phyloP scores from a whole-genome alignment of 1,140 invertebrate genomes.

The Popillia japonica region DNA sequence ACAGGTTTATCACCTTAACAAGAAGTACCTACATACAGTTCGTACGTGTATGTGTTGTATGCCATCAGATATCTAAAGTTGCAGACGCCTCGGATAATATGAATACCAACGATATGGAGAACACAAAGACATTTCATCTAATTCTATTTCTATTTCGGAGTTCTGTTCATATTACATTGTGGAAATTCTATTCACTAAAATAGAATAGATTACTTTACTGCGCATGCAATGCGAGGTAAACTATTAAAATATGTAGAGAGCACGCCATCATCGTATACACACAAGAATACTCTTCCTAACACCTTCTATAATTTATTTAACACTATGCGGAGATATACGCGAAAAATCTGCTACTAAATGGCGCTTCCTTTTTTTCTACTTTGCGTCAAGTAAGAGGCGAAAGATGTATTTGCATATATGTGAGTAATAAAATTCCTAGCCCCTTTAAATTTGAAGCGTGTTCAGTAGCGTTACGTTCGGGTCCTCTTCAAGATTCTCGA shows the following conservation, averaged over 20 bases:
- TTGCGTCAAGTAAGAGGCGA: neutral
- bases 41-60: neutral
- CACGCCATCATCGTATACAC: neutral
- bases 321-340: neutral
- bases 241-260: slow-evolving; percentile 1
- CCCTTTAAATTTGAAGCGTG: neutral
- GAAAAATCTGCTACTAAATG: slow-evolving; percentile 32
- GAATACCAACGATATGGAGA: neutral
- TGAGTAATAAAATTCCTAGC: slow-evolving; percentile 17
- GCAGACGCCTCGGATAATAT: neutral
- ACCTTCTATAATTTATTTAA: slow-evolving; percentile 7
- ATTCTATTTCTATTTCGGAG: no score
- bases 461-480: neutral
- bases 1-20: slow-evolving; percentile 15
- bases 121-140: no score
- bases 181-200: no score
- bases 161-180: no score
- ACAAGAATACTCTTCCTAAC: neutral
- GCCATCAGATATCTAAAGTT: neutral
- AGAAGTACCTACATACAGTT: neutral
- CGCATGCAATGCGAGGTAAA: neutral
- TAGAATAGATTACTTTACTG: neutral
- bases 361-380: neutral
- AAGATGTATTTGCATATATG: slow-evolving; percentile 32
- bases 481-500: neutral